phyloP scores from a whole-genome alignment of 2,113 vertebrate genomes.

The Siphamia tubifer region DNA sequence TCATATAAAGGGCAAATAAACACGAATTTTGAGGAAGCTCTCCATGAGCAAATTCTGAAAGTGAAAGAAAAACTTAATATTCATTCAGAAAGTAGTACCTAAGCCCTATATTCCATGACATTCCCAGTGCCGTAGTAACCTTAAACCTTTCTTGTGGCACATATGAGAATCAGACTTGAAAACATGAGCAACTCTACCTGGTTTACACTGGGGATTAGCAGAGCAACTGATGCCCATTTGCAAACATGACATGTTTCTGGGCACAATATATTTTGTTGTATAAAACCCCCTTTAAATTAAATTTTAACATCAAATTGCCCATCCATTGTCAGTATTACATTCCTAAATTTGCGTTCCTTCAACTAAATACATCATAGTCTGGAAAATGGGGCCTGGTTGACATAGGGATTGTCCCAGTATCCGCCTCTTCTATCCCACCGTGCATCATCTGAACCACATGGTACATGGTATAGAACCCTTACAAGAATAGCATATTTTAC shows the following conservation, averaged over 20 bases:
- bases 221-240: too few species aligned
- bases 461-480: not conserved
- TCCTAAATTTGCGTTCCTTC: not conserved
- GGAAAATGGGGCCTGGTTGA: slow-evolving; percentile 18
- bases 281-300: not conserved
- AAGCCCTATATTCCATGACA: slow-evolving; percentile 30
- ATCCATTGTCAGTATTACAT: slow-evolving; percentile 6
- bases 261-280: not conserved
- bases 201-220: too few species aligned
- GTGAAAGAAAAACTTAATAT: not conserved
- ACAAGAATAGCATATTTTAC: not conserved
- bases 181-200: not conserved
- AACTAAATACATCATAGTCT: not conserved
- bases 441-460: not conserved
- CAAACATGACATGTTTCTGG: not conserved
- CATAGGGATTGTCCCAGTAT: too few species aligned
- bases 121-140: not conserved
- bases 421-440: not conserved
- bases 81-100: not conserved
- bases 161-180: not conserved
- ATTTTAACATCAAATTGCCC: not conserved
- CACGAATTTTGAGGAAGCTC: not conserved
- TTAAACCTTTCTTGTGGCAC: too few species aligned
- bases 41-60: not conserved
- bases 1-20: not conserved